Evolutionary conservation across 2,113 vertebrate species (phyloP).

Genomic region (Canis aureus): DNA sequence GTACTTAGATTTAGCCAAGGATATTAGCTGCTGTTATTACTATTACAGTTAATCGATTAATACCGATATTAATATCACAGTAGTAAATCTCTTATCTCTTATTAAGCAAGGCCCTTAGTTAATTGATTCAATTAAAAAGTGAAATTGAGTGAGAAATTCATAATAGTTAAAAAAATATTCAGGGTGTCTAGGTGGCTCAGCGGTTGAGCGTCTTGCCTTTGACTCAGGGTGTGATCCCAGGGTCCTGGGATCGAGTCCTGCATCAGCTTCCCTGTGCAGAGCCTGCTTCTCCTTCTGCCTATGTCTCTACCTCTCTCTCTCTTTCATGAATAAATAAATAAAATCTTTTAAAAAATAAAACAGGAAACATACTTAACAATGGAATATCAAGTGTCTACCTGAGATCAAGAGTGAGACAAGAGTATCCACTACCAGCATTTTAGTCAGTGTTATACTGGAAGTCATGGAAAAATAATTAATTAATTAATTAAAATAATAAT

Average conservation of each 20-base stretch:
- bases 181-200: no score
- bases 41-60: not conserved
- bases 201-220: no score
- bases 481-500: not conserved
- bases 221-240: no score
- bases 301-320: no score
- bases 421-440: not conserved
- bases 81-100: not conserved
- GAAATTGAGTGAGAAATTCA: not conserved
- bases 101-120: not conserved
- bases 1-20: not conserved
- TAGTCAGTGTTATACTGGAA: not conserved
- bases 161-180: not conserved
- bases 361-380: not conserved
- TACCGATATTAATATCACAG: not conserved
- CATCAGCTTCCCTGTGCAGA: no score
- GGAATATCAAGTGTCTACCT: not conserved
- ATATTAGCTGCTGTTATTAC: not conserved
- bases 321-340: no score
- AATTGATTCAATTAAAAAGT: not conserved
- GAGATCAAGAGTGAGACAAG: not conserved
- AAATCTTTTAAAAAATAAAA: no score
- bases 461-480: not conserved
- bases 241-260: no score
- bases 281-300: no score